Evolutionary conservation across 2,888 invertebrate genomes (phyloP), one percentile per base, ranked within the genome.

Genomic region (Ormyrus thymus): DNA sequence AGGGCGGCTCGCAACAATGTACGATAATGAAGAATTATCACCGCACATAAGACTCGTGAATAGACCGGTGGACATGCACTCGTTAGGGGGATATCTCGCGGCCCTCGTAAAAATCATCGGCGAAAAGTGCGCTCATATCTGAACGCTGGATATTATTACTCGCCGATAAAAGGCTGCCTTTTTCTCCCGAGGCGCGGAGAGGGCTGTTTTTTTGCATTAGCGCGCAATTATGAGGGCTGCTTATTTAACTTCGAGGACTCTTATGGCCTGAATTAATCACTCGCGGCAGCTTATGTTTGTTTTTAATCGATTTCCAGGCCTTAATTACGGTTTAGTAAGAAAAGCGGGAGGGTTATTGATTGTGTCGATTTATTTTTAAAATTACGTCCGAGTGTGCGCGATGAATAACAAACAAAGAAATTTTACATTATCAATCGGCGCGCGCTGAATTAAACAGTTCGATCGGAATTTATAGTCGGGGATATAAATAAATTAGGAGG

Each of bases 11-110:
- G 86, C 89, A 89, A 89, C 89, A 89, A 89, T 90, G 87, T 89
- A 86, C 88, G 87, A 88, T 90, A 90, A 90, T 89, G 89, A 90
- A 90, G 89, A 90, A 90, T 90, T 90, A 90, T 90, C 89, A 86
- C 86, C 87, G 85, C 78, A 82, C 80, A 80, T 86, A 87, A 87
- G 87, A 84, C 81, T 83, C 84, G 74, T 80, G 82, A 85, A 86
- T 86, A 86, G 85, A 84, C 80, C 78, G 84, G 82, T 45, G 51
- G 64, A 69, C 68, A 78, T 78, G 83, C 83, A 86, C 89, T 89
- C 89, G 89, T 89, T 89, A 89, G 87, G 85, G 84, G 73, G 29
- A 29, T 29, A 59, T 58, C 55, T 62, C 50, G 65, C 53, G 59
- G 80, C 55, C 86, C 84, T 88, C 89, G 86, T 89, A 89, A 89